Conservation (phyloP, 2,888 invertebrate genomes). For the Tenthredo distinguenda region DNA sequence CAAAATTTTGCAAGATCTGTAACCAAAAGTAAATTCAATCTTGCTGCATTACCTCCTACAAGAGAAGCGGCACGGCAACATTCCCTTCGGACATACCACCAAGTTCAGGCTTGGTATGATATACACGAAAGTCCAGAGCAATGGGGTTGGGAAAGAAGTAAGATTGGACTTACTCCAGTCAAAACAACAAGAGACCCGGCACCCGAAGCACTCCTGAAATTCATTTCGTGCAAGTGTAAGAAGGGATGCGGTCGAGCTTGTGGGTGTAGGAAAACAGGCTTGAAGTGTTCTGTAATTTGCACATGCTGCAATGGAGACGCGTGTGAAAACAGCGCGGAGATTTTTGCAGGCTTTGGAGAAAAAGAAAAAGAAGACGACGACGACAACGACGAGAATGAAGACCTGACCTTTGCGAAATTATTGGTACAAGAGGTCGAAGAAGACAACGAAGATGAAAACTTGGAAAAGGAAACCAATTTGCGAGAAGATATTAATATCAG, state of each 20-base stretch:
- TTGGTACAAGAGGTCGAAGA: too few species aligned
- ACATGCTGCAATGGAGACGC: background rate
- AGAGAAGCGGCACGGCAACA: background rate
- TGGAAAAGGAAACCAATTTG: too few species aligned
- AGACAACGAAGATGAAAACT: too few species aligned
- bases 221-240: conserved; percentile 9
- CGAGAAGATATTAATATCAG: too few species aligned
- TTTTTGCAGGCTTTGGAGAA: too few species aligned
- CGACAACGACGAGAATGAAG: too few species aligned
- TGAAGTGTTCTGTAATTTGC: conserved; percentile 4
- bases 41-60: conserved; percentile 21
- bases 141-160: conserved; percentile 14
- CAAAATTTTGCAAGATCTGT: conserved; percentile 51
- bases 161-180: background rate
- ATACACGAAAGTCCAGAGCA: background rate
- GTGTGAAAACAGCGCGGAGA: background rate
- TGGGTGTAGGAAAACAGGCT: conserved; percentile 15
- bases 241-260: background rate
- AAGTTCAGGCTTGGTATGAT: conserved; percentile 12
- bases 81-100: background rate
- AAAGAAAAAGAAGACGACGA: too few species aligned
- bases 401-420: too few species aligned
- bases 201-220: conserved; percentile 1
- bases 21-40: background rate
- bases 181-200: background rate